phyloP scores from a whole-genome alignment of 1,140 invertebrate species.

The Musca domestica region DNA sequence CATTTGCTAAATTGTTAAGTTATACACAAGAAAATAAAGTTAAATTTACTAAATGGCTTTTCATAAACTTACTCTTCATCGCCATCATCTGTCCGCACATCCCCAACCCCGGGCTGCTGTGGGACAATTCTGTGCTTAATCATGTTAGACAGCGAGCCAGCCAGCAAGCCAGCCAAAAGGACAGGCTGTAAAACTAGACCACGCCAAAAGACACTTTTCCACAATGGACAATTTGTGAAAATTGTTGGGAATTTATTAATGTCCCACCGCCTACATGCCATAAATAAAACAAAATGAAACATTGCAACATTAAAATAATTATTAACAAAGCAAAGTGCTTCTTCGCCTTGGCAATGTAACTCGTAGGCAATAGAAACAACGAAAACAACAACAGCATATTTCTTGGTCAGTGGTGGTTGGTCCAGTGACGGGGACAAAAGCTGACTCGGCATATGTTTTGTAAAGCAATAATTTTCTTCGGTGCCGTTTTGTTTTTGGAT shows the following conservation, averaged over 20 bases:
- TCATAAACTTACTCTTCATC: constrained; percentile 7
- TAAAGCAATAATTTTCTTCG: too few species aligned
- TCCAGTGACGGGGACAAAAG: not conserved
- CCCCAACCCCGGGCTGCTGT: not conserved
- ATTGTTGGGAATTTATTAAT: constrained; percentile 4
- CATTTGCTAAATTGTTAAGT: constrained; percentile 14
- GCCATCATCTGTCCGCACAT: not conserved
- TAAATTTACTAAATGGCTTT: constrained; percentile 20
- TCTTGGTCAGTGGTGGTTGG: not conserved
- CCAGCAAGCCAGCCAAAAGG: too few species aligned
- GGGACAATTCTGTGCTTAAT: too few species aligned
- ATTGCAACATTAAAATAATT: constrained; percentile 16
- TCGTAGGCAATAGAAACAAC: too few species aligned
- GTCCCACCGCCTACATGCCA: constrained; percentile 8
- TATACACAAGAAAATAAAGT: constrained; percentile 18
- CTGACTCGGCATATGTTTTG: constrained; percentile 14
- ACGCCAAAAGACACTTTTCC: too few species aligned
- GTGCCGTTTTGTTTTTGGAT: not conserved
- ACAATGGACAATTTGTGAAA: too few species aligned
- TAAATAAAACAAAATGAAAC: constrained; percentile 14
- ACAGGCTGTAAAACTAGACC: too few species aligned
- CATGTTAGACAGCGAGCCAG: too few species aligned
- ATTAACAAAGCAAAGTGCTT: not conserved
- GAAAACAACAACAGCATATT: not conserved
- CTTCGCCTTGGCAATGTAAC: too few species aligned